phyloP scores from a whole-genome alignment of 2,888 invertebrate genomes.

The Thalpophila matura region DNA sequence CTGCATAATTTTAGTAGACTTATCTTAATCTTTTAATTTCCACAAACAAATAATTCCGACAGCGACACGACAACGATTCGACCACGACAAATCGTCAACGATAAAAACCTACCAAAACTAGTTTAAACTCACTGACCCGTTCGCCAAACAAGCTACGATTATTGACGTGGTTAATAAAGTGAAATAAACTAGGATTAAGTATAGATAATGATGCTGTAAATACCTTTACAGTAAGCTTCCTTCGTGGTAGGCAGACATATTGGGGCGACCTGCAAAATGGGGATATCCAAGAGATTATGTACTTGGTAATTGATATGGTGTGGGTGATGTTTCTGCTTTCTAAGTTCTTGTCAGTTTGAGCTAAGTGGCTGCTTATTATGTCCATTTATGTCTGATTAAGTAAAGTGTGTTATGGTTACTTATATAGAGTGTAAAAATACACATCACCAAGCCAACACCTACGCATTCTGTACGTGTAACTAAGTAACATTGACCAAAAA shows the following conservation, averaged over 20 bases:
- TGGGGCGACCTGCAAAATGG: conserved; percentile 31
- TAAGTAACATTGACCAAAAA: too few species aligned
- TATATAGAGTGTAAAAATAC: too few species aligned
- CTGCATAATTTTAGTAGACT: too few species aligned
- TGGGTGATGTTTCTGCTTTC: conserved; percentile 32
- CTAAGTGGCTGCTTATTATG: conserved; percentile 11
- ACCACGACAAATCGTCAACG: conserved; percentile 54
- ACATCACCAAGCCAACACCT: too few species aligned
- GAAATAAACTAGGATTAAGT: conserved; percentile 60
- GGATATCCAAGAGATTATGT: conserved; percentile 19
- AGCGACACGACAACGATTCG: conserved; percentile 5
- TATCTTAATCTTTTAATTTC: too few species aligned
- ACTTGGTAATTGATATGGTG: conserved; percentile 18
- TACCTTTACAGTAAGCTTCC: conserved; percentile 31
- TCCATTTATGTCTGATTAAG: conserved; percentile 7
- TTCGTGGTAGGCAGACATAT: conserved; percentile 29
- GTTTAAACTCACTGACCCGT: conserved; percentile 60
- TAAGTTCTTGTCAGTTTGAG: conserved; percentile 16
- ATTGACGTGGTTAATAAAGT: conserved; percentile 63
- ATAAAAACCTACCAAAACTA: conserved; percentile 58
- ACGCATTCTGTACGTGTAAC: too few species aligned
- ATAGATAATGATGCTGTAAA: conserved; percentile 51
- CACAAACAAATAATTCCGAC: background rate
- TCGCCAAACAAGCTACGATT: conserved; percentile 44
- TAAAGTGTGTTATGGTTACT: conserved; percentile 1